A percentile compares a stretch with the other conserved stretches of the same genome.
phyloP scores from a whole-genome alignment of 2,888 invertebrate species.

The Protodeltote pygarga region DNA sequence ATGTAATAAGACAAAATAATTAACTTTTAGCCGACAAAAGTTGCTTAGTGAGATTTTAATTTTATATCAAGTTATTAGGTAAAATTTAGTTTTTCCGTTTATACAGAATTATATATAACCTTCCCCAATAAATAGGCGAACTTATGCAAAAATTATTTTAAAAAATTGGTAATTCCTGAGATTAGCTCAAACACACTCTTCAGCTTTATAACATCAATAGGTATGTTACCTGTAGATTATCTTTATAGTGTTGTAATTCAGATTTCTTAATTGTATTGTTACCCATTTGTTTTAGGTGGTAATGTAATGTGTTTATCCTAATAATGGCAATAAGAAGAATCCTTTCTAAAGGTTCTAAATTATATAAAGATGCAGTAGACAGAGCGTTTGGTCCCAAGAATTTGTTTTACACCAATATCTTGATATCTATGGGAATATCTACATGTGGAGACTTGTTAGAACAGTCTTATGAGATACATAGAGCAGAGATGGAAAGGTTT shows the following conservation, averaged over 20 bases:
- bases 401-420: constrained; percentile 92
- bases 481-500: constrained; percentile 84
- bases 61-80: no score
- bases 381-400: constrained; percentile 88
- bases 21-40: no score
- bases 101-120: no score
- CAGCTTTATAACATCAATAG: no score
- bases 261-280: constrained; percentile 26
- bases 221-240: no score
- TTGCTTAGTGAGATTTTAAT: no score
- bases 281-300: constrained; percentile 64
- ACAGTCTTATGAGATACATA: constrained; percentile 91
- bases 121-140: no score
- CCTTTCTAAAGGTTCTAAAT: constrained; percentile 62
- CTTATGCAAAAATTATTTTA: no score
- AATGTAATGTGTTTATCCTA: constrained; percentile 33
- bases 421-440: constrained; percentile 92
- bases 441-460: constrained; percentile 92
- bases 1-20: no score
- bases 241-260: constrained; percentile 53
- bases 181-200: no score
- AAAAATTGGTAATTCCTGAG: no score
- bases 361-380: constrained; percentile 56
- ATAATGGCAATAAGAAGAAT: constrained; percentile 66
- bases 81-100: no score